Evolutionary conservation across 2,888 invertebrate genomes (phyloP), one percentile per base, ranked within the genome.

Genomic region (Thymelicus acteon): DNA sequence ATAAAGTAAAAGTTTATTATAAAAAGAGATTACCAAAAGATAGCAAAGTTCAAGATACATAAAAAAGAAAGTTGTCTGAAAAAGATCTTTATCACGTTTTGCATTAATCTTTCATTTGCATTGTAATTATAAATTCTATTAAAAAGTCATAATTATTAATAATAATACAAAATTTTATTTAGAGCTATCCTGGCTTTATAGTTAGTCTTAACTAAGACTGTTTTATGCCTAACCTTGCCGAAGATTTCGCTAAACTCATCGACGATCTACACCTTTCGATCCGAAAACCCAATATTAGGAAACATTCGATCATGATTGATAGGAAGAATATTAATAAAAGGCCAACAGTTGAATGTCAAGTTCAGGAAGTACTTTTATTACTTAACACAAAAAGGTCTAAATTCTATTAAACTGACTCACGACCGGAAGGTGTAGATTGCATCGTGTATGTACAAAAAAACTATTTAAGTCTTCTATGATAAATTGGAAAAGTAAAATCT

Each of bases 81-180:
- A 54, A 24, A 54, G 54, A 54, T 54, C 54, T 54, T 24, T 54
- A 54, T 54, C 54, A 54, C 54, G 24, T 24, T 54, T 54, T 54
- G 54, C 24, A 54, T 54, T 54, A 54, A 54, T 54, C 24, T 19
- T 15, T 8, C 49, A 19, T 52, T 52, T 52, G 54, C 54, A 54
- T 54, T 54, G 24, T 19, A 54, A 54, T 19, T 52, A 52, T 12
- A 19, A 15, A 4, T 54, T 24, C 12, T 54, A 19, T 10, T 54
- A 10, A 54, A 54, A 10, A 24, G 8, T 15, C 15, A 52, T 19
- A n/a, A n/a, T n/a, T n/a, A 19, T 44, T 52, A 52, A 52, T 15
- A 52, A 52, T 15, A 15, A 52, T 52, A 52, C 19, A 52, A 15
- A 15, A 19, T 7, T 52, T 7, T 24, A 12, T 54, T 24, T 24